Base-by-base conservation (phyloP, 1,140 invertebrate genomes). In the Pomacea maculata region DNA sequence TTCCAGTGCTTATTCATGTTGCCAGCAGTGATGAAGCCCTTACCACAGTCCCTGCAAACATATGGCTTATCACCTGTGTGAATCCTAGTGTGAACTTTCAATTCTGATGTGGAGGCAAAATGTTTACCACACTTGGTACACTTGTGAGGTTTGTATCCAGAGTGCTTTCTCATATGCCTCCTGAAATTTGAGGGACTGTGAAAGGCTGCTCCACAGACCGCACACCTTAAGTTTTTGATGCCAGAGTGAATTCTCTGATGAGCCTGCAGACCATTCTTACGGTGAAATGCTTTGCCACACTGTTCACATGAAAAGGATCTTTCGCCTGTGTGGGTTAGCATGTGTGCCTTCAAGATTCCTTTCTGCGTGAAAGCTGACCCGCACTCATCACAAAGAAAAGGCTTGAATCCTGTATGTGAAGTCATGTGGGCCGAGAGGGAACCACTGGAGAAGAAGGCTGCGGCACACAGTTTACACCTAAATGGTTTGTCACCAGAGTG, bases 21-120 rank as follows among this genome's bases (percentile, higher is more conserved):
- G 25, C 75, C 64, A 10, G 64, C 55, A 6, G 75, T 77, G 29
- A 57, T 77, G 55, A 82, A 82, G 3, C 67, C 76, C 55, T 61
- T 34, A n/a, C 68, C 64, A 67, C 81, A 82, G 19, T 75, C 64
- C 17, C 68, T 54, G 64, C 96, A 97, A 87, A 93, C 92, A 90
- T 94, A 95, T 2, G 95, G 95, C 84, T 95, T 94, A 80, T 94
- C 92, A 78, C 95, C 95, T 0, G 96, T 97, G 89, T 98, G 96
- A 12, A 94, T 94, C 89, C 95, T 94, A 82, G 95, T 91, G 93
- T 86, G 95, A 94, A 93, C 95, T 94, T 90, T 94, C 93, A 93
- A 72, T 19, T 82, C 78, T 6, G 71, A 72, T 12, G 34, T 75
- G 63, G 21, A 55, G 15, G 63, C 61, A 45, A 82, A 82, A 12